phyloP scores from a whole-genome alignment of 2,113 vertebrate species.

The Eclectus roratus region DNA sequence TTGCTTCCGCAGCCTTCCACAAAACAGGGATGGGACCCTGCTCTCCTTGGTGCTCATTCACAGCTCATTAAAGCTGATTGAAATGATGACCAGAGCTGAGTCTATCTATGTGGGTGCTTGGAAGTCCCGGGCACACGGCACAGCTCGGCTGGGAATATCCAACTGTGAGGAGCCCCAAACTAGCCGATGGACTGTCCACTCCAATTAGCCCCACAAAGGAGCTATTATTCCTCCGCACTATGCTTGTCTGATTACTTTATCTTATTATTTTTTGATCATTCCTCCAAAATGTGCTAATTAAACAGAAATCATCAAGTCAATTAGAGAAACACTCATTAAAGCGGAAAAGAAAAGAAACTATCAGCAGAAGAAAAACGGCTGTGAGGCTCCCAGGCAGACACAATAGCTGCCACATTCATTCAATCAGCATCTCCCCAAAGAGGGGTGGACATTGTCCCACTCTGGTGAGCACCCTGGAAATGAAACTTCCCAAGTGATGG shows the following conservation, averaged over 20 bases:
- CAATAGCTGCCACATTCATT: constrained; percentile 50
- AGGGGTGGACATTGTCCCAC: neutral
- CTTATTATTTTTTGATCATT: constrained; percentile 70
- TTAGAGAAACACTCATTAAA: constrained; percentile 75
- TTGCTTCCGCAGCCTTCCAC: neutral
- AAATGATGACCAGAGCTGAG: constrained; percentile 26
- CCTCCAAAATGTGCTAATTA: constrained; percentile 78
- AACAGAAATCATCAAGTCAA: constrained; percentile 77
- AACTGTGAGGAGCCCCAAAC: constrained; percentile 59
- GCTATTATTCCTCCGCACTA: constrained; percentile 65
- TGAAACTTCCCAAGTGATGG: neutral
- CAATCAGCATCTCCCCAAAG: constrained; percentile 24
- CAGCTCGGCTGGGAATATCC: constrained; percentile 49
- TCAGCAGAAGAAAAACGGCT: constrained; percentile 33
- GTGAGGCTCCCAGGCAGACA: constrained; percentile 51
- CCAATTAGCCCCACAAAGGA: constrained; percentile 71
- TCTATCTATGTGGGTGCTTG: constrained; percentile 13
- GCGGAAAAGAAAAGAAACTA: constrained; percentile 38
- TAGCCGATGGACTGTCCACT: constrained; percentile 69
- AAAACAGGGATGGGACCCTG: neutral
- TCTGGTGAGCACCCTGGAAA: neutral
- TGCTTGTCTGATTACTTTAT: constrained; percentile 75
- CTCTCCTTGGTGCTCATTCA: constrained; percentile 49
- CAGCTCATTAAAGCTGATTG: constrained; percentile 55
- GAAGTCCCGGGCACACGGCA: constrained; percentile 31